Base-by-base conservation (phyloP, 2,888 invertebrate genomes). In the Tholera decimalis region DNA sequence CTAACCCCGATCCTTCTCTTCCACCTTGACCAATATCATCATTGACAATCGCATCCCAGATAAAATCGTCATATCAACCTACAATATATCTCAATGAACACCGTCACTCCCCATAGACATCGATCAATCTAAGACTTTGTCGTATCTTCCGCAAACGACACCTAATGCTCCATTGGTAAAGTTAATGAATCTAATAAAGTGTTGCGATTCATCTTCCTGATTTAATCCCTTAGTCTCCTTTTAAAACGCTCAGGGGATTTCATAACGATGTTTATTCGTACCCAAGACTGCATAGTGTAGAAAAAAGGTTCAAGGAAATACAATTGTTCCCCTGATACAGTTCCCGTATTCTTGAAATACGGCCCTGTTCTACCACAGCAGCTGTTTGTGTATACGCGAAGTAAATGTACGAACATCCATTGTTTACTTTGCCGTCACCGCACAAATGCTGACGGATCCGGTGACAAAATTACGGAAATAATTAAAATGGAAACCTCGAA, bases 381-480 rank as follows among this genome's bases (percentile, higher is more conserved):
- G n/a, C n/a, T n/a, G n/a, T n/a, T n/a, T 70, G 30, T 62, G 26
- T 41, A 35, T 4, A 57, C 11, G 18, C 15, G 11, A 53, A 60
- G 41, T 22, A 69, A 46, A 69, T 60, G 64, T 60, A 65, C 55
- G 59, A 60, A 57, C 69, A 63, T n/a, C n/a, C n/a, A n/a, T 62
- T 80, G 77, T 81, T 85, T 83, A 82, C 79, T 82, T 83, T 76
- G 61, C 66, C 61, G 61, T 49, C 39, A 33, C n/a, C 41, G 30
- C 43, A 20, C 50, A 58, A 47, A 55, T 43, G 66, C 61, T 9
- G 20, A 9, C 49, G 73, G 73, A 79, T 79, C 74, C 74, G 65
- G 71, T 71, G 75, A 72, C 82, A 58, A 68, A 73, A 73, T 73
- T 64, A 70, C 78, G 84, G 83, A 85, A 80, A 80, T 80, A 82